A percentile compares a stretch with the other conserved stretches of the same genome.
phyloP scores from a whole-genome alignment of 1,140 invertebrate species.

The Euborellia annulipes region DNA sequence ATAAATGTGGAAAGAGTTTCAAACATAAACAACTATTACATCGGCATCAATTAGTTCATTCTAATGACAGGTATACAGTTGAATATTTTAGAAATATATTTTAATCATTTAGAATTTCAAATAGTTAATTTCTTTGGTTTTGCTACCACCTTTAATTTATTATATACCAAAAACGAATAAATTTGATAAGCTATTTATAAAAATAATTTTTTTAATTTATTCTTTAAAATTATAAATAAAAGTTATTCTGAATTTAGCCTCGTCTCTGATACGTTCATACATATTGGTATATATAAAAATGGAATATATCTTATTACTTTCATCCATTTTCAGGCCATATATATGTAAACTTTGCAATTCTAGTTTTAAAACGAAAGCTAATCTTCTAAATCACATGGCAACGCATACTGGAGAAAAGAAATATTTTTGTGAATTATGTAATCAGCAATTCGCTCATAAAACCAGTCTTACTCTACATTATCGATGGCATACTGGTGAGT shows the following conservation, averaged over 20 bases:
- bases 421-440: constrained; percentile 58
- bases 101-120: too few relatives aligned
- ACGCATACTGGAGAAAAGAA: constrained; percentile 54
- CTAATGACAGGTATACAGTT: constrained; percentile 28
- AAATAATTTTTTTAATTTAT: constrained; percentile 3
- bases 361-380: constrained; percentile 53
- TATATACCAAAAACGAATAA: not conserved
- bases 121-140: too few relatives aligned
- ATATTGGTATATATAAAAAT: too few relatives aligned
- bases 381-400: constrained; percentile 47
- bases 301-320: too few relatives aligned
- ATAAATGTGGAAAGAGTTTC: constrained; percentile 50
- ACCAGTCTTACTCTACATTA: constrained; percentile 51
- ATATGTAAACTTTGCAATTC: constrained; percentile 33
- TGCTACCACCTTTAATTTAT: not conserved
- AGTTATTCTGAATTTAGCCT: too few relatives aligned
- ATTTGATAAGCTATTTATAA: not conserved
- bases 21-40: constrained; percentile 51
- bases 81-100: too few relatives aligned
- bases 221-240: too few relatives aligned
- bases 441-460: constrained; percentile 56
- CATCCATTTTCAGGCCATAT: constrained; percentile 19
- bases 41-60: constrained; percentile 52
- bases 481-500: constrained; percentile 38
- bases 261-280: too few relatives aligned